phyloP scores from a whole-genome alignment of 2,113 vertebrate species.

The Cynoglossus semilaevis region DNA sequence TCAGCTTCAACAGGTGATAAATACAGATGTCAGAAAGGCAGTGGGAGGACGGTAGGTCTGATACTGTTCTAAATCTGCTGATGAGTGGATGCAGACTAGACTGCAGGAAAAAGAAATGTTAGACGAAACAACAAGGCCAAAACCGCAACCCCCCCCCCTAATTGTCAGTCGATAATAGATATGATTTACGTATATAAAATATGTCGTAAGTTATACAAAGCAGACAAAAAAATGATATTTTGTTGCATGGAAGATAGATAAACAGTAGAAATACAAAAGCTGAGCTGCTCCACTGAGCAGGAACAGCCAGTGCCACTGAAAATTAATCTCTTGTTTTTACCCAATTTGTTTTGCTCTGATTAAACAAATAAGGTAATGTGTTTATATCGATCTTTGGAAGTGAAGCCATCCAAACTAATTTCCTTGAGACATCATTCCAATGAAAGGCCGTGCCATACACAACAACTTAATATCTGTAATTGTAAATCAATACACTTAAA shows the following conservation, averaged over 20 bases:
- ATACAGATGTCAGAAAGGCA: conserved; percentile 27
- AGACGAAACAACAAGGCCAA: conserved; percentile 9
- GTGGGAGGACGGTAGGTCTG: not conserved
- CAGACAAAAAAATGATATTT: too few relatives aligned
- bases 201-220: too few relatives aligned
- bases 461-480: not conserved
- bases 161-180: too few relatives aligned
- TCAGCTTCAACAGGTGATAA: conserved; percentile 41
- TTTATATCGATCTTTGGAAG: not conserved
- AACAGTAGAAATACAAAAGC: too few relatives aligned
- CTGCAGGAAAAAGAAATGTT: conserved; percentile 3
- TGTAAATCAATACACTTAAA: conserved; percentile 16
- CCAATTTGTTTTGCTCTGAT: too few relatives aligned
- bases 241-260: too few relatives aligned
- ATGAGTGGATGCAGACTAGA: not conserved
- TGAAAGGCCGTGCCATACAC: not conserved
- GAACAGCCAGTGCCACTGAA: not conserved
- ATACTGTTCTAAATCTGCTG: not conserved
- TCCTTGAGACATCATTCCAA: not conserved
- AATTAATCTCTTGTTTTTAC: not conserved
- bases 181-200: too few relatives aligned
- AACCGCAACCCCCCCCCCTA: too few relatives aligned
- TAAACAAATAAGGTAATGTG: not conserved
- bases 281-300: too few relatives aligned
- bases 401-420: not conserved